Evolutionary conservation across 2,888 invertebrate genomes (phyloP).

Genomic region (Idaea aversata): DNA sequence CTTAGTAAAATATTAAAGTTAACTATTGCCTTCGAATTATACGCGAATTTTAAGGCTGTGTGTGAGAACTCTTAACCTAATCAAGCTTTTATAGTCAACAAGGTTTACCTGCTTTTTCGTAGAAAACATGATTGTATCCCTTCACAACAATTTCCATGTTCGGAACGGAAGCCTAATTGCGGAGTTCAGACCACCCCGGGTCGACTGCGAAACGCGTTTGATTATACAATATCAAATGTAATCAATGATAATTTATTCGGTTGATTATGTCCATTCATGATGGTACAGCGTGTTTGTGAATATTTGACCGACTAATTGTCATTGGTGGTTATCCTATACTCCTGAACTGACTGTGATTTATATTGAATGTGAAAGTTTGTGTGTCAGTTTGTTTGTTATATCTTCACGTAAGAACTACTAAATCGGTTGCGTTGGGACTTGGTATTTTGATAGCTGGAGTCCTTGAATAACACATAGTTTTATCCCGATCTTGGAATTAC

Average conservation of each 20-base stretch:
- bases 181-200: slow-evolving; percentile 17
- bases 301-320: not conserved
- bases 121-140: slow-evolving; percentile 59
- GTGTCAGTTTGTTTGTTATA: not conserved
- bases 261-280: slow-evolving; percentile 9
- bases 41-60: too few relatives aligned
- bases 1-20: too few relatives aligned
- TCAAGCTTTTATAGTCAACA: slow-evolving; percentile 12
- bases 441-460: too few relatives aligned
- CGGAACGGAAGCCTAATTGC: not conserved
- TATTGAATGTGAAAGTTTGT: not conserved
- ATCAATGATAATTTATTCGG: slow-evolving; percentile 24
- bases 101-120: slow-evolving; percentile 65
- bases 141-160: slow-evolving; percentile 52
- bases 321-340: not conserved
- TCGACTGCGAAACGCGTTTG: slow-evolving; percentile 9
- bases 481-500: too few relatives aligned
- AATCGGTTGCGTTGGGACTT: too few relatives aligned
- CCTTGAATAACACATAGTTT: too few relatives aligned
- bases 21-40: too few relatives aligned
- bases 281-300: slow-evolving; percentile 4
- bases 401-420: too few relatives aligned
- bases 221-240: slow-evolving; percentile 19
- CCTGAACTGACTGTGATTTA: not conserved
- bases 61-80: too few relatives aligned